Base-by-base conservation (phyloP, 2,888 invertebrate species). In the Mythimna albipuncta region DNA sequence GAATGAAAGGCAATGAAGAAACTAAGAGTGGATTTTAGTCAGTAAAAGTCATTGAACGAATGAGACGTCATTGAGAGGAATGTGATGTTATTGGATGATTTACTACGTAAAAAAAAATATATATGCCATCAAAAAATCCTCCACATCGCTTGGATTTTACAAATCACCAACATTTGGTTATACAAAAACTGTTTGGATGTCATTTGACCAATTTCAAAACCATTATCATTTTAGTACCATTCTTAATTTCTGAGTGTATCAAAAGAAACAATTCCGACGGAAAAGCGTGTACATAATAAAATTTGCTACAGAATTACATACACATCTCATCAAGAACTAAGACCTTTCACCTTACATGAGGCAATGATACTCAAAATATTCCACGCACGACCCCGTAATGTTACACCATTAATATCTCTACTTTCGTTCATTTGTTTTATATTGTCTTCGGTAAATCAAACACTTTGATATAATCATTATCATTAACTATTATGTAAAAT, bases 281-380 rank as follows among this genome's bases (percentile, higher is more conserved):
- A 78, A 79, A 66, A 75, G 82, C 72, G 71, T 77, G 69, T 75
- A 75, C 57, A 50, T 71, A 76, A 77, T 63, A 73, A 64, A 75
- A 83, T 80, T 82, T 81, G 76, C 58, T 54, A 75, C 76, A 79
- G 73, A 81, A 83, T 85, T 71, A 75, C 72, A 47, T 47, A 72
- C 79, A 72, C 64, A 72, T 73, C 74, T 72, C 79, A 84, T 79
- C 80, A 77, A 80, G 59, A 82, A 54, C 50, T 32, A 5, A 74
- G 87, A 92, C 94, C 93, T 94, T 93, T 94, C 93, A 93, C 93
- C 93, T 89, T 74, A 77, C 81, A 75, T 79, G 86, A 85, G 85
- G 89, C 84, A 86, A 90, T 88, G 81, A 89, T 87, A 85, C 83
- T 84, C 82, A 83, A 87, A 89, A 89, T 91, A 86, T 87, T 84